A percentile compares a stretch with the other conserved stretches of the same genome.
Conservation (phyloP, 1,140 invertebrate genomes). For the Lasioglossum albipes region DNA sequence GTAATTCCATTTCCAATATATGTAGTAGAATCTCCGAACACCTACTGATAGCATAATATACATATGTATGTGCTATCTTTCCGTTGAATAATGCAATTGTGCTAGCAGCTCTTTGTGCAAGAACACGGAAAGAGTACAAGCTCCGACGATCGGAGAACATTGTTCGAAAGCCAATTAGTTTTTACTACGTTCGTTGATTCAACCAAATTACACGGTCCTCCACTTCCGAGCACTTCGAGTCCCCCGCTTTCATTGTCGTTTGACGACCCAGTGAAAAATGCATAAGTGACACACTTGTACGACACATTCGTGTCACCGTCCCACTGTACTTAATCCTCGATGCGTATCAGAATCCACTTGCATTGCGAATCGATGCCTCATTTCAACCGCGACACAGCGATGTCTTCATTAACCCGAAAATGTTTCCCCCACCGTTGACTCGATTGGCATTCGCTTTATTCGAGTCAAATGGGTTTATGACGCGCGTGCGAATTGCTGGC, state of each 20-base stretch:
- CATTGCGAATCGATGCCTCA: not conserved
- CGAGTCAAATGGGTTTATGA: too few species aligned
- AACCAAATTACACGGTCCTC: not conserved
- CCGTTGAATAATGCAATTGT: too few species aligned
- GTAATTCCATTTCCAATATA: too few species aligned
- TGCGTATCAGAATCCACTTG: not conserved
- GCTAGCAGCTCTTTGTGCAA: not conserved
- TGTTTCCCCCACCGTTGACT: not conserved
- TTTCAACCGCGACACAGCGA: not conserved
- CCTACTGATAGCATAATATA: too few species aligned
- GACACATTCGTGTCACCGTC: not conserved
- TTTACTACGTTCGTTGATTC: not conserved
- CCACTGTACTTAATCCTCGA: not conserved
- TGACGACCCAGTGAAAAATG: not conserved
- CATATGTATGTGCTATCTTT: too few species aligned
- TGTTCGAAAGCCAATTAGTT: conserved; percentile 18
- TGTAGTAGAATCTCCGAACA: too few species aligned
- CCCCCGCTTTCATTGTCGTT: not conserved
- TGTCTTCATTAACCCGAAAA: conserved; percentile 7
- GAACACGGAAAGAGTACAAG: not conserved
- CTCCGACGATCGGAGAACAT: not conserved
- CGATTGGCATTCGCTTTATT: too few species aligned
- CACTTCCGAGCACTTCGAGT: not conserved
- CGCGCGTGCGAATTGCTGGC: too few species aligned
- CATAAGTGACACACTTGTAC: not conserved